Base-by-base conservation (phyloP, 2,888 invertebrate genomes). In the Eristalis tenax region DNA sequence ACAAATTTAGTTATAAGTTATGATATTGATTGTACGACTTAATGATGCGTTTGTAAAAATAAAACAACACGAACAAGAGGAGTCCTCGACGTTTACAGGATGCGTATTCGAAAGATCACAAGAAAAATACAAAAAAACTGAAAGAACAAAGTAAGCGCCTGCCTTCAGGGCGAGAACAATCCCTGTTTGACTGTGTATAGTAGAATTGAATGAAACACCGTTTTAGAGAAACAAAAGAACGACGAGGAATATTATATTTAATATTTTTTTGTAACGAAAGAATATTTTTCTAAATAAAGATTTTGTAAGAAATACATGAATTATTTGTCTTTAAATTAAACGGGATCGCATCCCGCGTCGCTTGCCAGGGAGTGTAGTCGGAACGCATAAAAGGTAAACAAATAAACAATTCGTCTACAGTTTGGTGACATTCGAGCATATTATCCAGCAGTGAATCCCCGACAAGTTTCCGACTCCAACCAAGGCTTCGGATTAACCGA, bases 161-260 rank as follows among this genome's bases (percentile, higher is more conserved):
- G 77, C 63, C 70, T 65, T 63, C 22, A 61, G 28, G 23, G 65
- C 28, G 40, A 66, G 38, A 59, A 22, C 56, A 43, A 64, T 70
- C 64, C 26, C 56, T 69, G 71, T 78, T 68, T 77, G 83, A 86
- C 86, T 86, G 86, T 86, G 86, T 75, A 86, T 86, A 86, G 86
- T 66, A 35, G 74, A 79, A 83, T 83, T 83, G 66, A 77, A 68
- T 56, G 26, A 61, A 65, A 23, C 66, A 13, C 71, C 65, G 38
- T 73, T 73, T 28, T 50, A 56, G 22, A 63, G 32, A 61, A 22
- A 61, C 6, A 56, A 73, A 57, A 32, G 18, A 63, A 68, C 56
- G 65, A 63, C 18, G 35, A 66, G 56, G 40, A n/a, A 66, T 59
- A 79, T 73, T 66, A 71, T 73, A 59, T 66, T 61, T 59, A 65